Evolutionary conservation across 2,888 invertebrate genomes (phyloP).

Genomic region (Drosophila tripunctata): DNA sequence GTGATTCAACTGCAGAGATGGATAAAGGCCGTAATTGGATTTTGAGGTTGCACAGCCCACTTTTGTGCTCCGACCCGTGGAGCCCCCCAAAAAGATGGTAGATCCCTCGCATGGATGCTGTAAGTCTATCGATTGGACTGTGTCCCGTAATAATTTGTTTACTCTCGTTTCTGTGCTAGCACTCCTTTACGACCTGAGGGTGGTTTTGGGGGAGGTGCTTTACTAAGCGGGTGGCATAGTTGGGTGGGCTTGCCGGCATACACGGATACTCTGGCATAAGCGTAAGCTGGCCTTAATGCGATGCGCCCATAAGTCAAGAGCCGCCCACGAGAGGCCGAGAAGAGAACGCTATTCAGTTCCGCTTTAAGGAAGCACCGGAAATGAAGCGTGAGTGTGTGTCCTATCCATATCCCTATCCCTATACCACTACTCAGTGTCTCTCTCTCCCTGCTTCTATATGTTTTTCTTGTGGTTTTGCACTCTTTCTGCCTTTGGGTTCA

Average conservation of each 20-base stretch:
- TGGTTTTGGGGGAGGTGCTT: not conserved
- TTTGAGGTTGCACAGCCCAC: conserved; percentile 40
- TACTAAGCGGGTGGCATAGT: not conserved
- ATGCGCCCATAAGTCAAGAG: conserved; percentile 42
- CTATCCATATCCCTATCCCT: conserved; percentile 22
- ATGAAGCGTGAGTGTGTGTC: conserved; percentile 56
- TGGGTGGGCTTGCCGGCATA: not conserved
- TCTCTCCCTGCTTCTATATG: conserved; percentile 10
- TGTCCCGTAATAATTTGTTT: conserved; percentile 52
- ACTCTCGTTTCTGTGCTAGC: conserved; percentile 30
- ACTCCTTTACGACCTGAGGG: not conserved
- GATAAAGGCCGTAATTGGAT: conserved; percentile 47
- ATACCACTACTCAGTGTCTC: conserved; percentile 7
- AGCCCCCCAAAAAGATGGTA: too few relatives aligned
- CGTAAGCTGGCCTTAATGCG: conserved; percentile 44
- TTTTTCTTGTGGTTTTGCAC: conserved; percentile 3
- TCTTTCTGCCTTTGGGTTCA: not conserved
- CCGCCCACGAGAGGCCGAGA: conserved; percentile 42
- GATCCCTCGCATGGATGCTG: not conserved
- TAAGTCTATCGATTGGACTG: conserved; percentile 24
- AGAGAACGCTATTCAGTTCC: conserved; percentile 55
- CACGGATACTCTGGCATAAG: conserved; percentile 10
- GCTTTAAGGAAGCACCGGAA: conserved; percentile 59
- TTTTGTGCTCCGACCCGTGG: not conserved
- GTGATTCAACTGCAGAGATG: conserved; percentile 23